Conservation (phyloP, 1,140 invertebrate species). For the Neuroterus valhalla region DNA sequence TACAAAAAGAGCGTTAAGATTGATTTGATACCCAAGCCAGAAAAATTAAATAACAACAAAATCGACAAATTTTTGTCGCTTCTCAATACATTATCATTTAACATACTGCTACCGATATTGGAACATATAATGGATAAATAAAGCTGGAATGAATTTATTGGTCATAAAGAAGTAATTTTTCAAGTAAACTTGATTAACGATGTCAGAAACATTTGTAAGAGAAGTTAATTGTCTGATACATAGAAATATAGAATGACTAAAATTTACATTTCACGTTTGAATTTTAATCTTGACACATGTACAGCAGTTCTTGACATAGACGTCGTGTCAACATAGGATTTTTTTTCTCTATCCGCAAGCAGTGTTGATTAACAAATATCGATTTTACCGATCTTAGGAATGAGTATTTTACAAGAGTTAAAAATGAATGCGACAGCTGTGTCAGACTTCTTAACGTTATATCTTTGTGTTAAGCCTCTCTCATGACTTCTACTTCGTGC, state of each 20-base stretch:
- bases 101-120: no score
- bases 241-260: background rate
- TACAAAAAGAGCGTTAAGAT: conserved; percentile 1
- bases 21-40: background rate
- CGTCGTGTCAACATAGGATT: background rate
- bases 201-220: background rate
- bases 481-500: conserved; percentile 3
- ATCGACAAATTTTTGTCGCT: no score
- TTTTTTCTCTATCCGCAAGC: background rate
- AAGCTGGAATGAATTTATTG: background rate
- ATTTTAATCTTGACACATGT: background rate
- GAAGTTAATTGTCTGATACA: background rate
- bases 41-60: background rate
- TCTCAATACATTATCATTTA: no score
- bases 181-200: background rate
- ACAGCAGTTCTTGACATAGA: conserved; percentile 2
- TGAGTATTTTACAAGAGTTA: background rate
- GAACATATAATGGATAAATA: background rate
- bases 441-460: background rate
- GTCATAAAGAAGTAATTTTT: conserved; percentile 1
- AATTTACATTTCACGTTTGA: background rate
- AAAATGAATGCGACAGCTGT: background rate
- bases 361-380: background rate
- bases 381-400: background rate
- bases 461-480: background rate